Evolutionary conservation across 37 sponge, comb jelly and placozoan genomes (phyloP).

Genomic region (Theonella swinhoei): DNA sequence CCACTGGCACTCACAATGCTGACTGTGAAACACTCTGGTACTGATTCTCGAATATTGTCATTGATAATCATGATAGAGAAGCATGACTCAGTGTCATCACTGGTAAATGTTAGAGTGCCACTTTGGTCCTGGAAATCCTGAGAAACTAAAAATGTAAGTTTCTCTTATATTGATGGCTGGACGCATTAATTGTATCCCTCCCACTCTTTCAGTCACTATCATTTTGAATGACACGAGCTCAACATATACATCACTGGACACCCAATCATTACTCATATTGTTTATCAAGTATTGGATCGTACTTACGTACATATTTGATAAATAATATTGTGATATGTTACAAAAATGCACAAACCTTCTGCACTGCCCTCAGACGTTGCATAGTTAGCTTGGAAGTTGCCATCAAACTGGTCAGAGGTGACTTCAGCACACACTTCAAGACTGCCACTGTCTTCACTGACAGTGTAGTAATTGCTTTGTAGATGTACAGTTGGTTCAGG

Average conservation of each 20-base stretch:
- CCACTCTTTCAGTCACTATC: no score
- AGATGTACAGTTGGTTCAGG: background rate
- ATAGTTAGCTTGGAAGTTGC: background rate
- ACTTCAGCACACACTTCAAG: background rate
- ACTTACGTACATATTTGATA: no score
- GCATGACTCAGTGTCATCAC: background rate
- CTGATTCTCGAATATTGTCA: background rate
- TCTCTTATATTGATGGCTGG: background rate
- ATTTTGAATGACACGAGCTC: no score
- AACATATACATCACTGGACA: no score
- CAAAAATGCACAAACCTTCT: background rate
- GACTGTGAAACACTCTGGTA: background rate
- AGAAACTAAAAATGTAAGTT: background rate
- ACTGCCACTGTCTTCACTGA: background rate
- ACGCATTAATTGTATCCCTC: no score
- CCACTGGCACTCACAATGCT: background rate
- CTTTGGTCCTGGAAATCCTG: background rate
- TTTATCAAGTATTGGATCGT: no score
- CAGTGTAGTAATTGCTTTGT: background rate
- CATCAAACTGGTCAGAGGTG: background rate
- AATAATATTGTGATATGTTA: no score
- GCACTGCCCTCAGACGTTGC: background rate
- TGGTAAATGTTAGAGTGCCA: background rate
- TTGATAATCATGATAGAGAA: background rate
- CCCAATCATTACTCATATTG: no score